A percentile compares a stretch with the other conserved stretches of the same genome.
These are phyloP conservation scores for Narcine bancroftii DNA, from an alignment of 2,113 vertebrate species.

Conservation along the genomic window DNA sequence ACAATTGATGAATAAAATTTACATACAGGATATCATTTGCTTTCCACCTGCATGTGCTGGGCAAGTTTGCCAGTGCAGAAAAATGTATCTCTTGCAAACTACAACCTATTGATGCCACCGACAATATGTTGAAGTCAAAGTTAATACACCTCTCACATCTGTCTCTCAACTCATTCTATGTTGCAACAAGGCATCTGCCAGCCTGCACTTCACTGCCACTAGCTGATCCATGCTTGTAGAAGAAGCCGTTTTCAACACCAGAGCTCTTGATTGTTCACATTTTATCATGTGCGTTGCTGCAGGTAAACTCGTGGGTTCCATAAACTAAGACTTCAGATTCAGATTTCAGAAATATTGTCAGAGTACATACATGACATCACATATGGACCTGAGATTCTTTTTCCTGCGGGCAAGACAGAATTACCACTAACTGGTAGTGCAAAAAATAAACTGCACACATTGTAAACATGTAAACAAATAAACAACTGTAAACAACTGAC, in stretches of 20 bases:
- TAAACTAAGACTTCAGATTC: no score
- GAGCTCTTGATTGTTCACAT: no score
- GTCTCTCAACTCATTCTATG: neutral
- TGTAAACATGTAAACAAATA: no score
- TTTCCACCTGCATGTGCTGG: no score
- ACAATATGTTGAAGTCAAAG: neutral
- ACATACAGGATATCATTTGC: neutral
- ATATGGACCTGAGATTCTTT: no score
- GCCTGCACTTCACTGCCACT: neutral
- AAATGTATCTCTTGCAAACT: neutral
- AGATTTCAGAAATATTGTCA: no score
- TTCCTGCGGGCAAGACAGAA: no score
- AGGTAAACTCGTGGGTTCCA: neutral
- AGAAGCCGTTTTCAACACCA: neutral
- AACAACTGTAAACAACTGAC: no score
- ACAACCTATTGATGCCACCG: neutral
- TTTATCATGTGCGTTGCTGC: neutral
- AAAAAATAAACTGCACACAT: no score
- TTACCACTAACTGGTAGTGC: no score
- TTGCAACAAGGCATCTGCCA: neutral
- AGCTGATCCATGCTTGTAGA: neutral
- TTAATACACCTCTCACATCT: neutral
- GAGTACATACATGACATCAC: no score
- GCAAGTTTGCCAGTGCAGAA: no score
- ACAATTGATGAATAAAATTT: neutral